phyloP scores from a whole-genome alignment of 2,113 vertebrate genomes.

The Oreotrochilus melanogaster region DNA sequence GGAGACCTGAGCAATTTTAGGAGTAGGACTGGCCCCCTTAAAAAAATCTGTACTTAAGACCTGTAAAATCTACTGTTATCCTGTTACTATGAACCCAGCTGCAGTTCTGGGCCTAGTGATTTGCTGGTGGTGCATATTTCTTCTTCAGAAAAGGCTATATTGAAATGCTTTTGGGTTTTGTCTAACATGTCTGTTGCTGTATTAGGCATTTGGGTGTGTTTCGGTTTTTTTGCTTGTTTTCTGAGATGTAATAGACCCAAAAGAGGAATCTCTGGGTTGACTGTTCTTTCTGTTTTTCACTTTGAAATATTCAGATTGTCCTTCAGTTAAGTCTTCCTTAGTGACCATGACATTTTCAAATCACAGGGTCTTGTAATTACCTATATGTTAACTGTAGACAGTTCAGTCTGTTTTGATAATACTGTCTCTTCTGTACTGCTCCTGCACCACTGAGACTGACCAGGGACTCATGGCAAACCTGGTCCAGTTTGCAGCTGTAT shows the following conservation, averaged over 20 bases:
- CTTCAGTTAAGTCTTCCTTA: background rate
- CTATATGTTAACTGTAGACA: background rate
- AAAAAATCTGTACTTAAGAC: background rate
- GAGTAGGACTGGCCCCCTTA: background rate
- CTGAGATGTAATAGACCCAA: background rate
- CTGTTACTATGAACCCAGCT: background rate
- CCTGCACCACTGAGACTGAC: background rate
- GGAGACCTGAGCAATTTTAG: rapidly evolving
- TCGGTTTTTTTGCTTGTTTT: background rate
- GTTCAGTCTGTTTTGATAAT: too few relatives aligned
- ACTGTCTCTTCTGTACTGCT: background rate
- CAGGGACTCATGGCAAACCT: background rate
- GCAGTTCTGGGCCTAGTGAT: background rate
- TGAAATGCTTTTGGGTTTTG: background rate
- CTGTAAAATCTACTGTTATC: background rate
- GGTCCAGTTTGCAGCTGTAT: background rate
- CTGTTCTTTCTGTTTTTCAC: background rate
- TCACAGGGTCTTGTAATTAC: background rate
- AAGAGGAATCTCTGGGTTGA: background rate
- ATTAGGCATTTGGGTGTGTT: background rate
- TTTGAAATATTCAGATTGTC: background rate
- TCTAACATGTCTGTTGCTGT: background rate
- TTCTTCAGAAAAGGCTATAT: background rate
- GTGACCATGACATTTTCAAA: background rate
- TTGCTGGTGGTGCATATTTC: background rate